Evolutionary conservation across 2,888 invertebrate genomes (phyloP).

Genomic region (Cryptophagus acutangulus): DNA sequence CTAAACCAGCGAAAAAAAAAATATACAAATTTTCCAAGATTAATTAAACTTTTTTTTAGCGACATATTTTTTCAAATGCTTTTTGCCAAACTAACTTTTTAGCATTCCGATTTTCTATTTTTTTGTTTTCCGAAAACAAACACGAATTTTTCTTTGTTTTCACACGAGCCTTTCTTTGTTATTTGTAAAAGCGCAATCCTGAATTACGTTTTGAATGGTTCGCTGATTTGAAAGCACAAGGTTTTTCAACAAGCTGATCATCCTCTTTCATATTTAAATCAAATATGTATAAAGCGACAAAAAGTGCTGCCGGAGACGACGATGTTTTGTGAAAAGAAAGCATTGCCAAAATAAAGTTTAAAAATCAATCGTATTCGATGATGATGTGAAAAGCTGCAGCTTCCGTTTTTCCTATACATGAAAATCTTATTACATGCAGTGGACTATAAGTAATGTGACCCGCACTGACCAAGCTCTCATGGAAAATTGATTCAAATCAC

Average conservation of each 20-base stretch:
- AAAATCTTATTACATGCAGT: conserved; percentile 12
- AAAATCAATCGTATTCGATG: no score
- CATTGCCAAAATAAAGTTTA: no score
- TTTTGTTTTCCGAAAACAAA: conserved; percentile 17
- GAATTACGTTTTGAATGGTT: conserved; percentile 33
- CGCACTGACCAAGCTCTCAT: conserved; percentile 17
- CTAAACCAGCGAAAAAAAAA: conserved; percentile 16
- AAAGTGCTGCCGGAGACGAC: conserved; percentile 6
- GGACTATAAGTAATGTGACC: conserved; percentile 18
- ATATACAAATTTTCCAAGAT: background rate
- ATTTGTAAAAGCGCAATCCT: conserved; percentile 12
- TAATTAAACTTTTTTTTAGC: background rate
- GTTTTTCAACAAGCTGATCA: conserved; percentile 31
- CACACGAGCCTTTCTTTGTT: conserved; percentile 17
- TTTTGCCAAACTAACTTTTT: no score
- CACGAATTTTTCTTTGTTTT: conserved; percentile 18
- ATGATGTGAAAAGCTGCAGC: no score
- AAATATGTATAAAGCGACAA: conserved; percentile 21
- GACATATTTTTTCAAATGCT: conserved; percentile 13
- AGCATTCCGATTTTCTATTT: no score
- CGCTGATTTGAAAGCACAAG: conserved; percentile 33
- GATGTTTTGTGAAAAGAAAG: conserved; percentile 2
- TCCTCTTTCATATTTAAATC: conserved; percentile 35
- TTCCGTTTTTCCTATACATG: no score
- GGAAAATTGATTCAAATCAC: conserved; percentile 11